Percentiles rank a stretch among this genome's conserved stretches.
Evolutionary conservation across 2,113 vertebrate genomes (phyloP).

Genomic region (Scartelaos histophorus): DNA sequence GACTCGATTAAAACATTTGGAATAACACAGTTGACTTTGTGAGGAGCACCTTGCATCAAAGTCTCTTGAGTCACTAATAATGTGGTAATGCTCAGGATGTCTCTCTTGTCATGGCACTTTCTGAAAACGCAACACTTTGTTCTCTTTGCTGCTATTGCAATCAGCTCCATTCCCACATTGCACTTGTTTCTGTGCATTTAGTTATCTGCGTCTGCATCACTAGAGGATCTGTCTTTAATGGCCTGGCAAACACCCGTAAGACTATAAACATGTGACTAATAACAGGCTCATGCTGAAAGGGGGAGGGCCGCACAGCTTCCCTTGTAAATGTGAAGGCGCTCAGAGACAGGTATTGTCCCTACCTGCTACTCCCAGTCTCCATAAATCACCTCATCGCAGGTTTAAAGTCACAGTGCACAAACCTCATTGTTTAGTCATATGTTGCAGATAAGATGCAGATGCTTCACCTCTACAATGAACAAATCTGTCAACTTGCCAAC

Average conservation of each 20-base stretch:
- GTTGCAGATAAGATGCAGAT: neutral
- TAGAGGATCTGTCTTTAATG: neutral
- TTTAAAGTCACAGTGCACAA: neutral
- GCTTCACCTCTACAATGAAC: neutral
- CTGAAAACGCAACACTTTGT: constrained; percentile 32
- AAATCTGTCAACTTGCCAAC: neutral
- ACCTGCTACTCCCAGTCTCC: neutral
- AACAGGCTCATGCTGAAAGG: neutral
- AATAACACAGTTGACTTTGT: neutral
- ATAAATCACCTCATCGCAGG: constrained; percentile 6
- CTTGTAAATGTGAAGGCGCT: neutral
- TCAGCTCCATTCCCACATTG: neutral
- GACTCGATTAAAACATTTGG: neutral
- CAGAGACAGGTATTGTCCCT: neutral
- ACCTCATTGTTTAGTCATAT: neutral
- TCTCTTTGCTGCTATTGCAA: constrained; percentile 24
- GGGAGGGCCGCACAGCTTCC: neutral
- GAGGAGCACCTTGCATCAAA: neutral
- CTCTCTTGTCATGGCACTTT: constrained; percentile 13
- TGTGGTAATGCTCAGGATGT: constrained; percentile 17
- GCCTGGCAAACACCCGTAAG: neutral
- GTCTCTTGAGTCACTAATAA: constrained; percentile 11
- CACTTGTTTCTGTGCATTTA: neutral
- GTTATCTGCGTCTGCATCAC: neutral
- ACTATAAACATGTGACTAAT: constrained; percentile 21